phyloP scores from a whole-genome alignment of 1,140 invertebrate species.

The Drosophila gunungcola region DNA sequence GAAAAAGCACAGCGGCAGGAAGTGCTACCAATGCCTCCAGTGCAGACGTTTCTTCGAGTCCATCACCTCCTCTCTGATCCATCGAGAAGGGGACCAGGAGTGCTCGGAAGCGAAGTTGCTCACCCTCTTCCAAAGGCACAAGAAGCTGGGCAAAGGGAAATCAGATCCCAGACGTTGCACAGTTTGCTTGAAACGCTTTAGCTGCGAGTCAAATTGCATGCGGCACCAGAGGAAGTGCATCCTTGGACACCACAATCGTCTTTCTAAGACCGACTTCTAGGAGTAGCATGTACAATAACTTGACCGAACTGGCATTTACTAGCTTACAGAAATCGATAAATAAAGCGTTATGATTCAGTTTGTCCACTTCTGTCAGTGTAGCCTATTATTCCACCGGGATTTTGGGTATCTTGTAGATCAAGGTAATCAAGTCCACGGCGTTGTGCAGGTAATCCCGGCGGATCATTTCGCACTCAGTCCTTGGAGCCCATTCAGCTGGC shows the following conservation, averaged over 20 bases:
- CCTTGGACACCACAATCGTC: constrained; percentile 4
- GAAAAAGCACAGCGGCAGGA: constrained; percentile 8
- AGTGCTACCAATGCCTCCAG: constrained; percentile 36
- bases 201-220: neutral
- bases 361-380: constrained; percentile 75
- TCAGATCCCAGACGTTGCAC: constrained; percentile 17
- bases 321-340: constrained; percentile 48
- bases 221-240: constrained; percentile 39
- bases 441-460: constrained; percentile 83
- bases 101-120: constrained; percentile 27
- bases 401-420: constrained; percentile 77
- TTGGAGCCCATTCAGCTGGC: constrained; percentile 46
- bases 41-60: constrained; percentile 41
- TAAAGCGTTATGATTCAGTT: constrained; percentile 69
- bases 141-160: neutral
- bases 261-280: neutral
- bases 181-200: constrained; percentile 43
- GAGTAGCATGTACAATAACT: neutral
- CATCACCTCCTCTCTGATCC: constrained; percentile 21
- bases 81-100: constrained; percentile 1
- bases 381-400: constrained; percentile 77
- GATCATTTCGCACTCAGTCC: constrained; percentile 85
- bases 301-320: constrained; percentile 25
- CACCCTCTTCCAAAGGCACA: constrained; percentile 1
- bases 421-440: constrained; percentile 77